Conservation (phyloP, 1,140 invertebrate genomes). For the Trachymyrmex cornetzi region DNA sequence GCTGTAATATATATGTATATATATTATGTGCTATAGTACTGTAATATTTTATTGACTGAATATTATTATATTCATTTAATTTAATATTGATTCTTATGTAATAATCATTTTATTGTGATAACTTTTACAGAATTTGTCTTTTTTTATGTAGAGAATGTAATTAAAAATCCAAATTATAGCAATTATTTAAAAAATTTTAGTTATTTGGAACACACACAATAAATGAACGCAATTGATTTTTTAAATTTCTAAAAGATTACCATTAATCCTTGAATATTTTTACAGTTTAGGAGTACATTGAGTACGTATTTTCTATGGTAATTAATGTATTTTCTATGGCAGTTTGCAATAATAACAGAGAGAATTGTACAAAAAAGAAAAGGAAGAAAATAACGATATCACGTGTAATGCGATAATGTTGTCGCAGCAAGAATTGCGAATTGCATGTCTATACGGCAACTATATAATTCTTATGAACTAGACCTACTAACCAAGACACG, state of each 20-base stretch:
- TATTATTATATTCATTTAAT: too few species aligned
- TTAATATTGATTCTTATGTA: not conserved
- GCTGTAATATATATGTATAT: too few species aligned
- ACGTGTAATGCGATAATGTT: constrained; percentile 57
- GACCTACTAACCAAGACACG: constrained; percentile 77
- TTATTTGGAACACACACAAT: not conserved
- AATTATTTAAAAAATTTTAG: not conserved
- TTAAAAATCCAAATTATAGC: not conserved
- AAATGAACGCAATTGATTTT: not conserved
- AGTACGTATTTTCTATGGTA: not conserved
- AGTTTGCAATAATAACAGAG: not conserved
- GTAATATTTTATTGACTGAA: too few species aligned
- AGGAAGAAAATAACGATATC: constrained; percentile 24
- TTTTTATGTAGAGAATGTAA: not conserved
- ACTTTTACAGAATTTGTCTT: not conserved
- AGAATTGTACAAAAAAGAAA: not conserved
- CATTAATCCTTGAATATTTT: not conserved
- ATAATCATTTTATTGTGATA: not conserved
- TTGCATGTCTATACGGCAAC: constrained; percentile 53
- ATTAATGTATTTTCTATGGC: not conserved
- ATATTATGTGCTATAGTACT: too few species aligned
- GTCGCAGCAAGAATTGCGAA: constrained; percentile 19
- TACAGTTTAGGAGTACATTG: not conserved
- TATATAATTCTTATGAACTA: constrained; percentile 75
- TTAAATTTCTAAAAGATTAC: not conserved